phyloP scores from a whole-genome alignment of 2,797 vertebrate species.

The Graptemys geographica region DNA sequence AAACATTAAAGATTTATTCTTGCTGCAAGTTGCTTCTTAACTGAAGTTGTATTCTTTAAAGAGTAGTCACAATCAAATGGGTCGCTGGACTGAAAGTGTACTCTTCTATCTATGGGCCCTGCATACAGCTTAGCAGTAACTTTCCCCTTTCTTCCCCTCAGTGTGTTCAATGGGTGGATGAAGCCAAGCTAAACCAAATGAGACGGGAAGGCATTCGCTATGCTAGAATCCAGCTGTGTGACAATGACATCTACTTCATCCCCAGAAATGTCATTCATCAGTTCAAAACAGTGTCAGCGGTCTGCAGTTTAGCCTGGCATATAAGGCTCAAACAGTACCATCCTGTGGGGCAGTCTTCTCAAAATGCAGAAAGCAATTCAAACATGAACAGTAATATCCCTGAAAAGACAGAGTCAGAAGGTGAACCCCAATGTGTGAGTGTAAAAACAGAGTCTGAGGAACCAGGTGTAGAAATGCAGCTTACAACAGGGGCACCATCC shows the following conservation, averaged over 20 bases:
- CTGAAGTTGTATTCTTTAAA: background rate
- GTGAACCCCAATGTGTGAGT: constrained; percentile 77
- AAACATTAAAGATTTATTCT: background rate
- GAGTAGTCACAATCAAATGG: background rate
- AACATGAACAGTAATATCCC: constrained; percentile 78
- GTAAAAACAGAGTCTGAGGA: constrained; percentile 83
- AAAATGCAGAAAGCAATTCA: constrained; percentile 75
- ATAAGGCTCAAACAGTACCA: constrained; percentile 96
- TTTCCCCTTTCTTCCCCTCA: constrained; percentile 70
- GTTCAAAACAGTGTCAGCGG: constrained; percentile 98
- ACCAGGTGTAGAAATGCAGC: constrained; percentile 79
- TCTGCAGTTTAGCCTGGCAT: constrained; percentile 99
- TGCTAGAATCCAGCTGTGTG: constrained; percentile 92
- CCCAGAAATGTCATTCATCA: constrained; percentile 99
- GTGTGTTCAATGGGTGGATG: constrained; percentile 95
- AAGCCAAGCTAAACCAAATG: constrained; percentile 99
- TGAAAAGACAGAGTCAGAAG: constrained; percentile 79
- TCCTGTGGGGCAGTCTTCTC: constrained; percentile 77
- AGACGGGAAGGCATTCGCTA: constrained; percentile 97
- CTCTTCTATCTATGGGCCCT: background rate
- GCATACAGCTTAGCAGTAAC: constrained; percentile 47
- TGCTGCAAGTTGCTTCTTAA: background rate
- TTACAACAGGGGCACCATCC: constrained; percentile 72
- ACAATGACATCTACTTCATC: constrained; percentile 99
- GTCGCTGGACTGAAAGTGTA: background rate